A percentile compares a stretch with the other conserved stretches of the same genome.
Conservation (phyloP, 2,797 vertebrate species). For the Ptychadena robeensis region DNA sequence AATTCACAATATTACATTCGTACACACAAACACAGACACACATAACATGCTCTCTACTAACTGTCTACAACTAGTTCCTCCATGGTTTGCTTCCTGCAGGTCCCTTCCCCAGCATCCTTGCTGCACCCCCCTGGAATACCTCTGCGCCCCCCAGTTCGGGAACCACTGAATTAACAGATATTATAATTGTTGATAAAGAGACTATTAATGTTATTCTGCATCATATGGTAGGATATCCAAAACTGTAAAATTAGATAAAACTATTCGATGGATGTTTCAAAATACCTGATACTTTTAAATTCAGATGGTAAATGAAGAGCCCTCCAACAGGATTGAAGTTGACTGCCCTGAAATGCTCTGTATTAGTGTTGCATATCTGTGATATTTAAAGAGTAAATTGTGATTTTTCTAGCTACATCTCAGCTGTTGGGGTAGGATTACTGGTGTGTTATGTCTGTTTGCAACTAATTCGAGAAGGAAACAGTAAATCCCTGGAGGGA, state of each 20-base stretch:
- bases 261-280: too few species aligned
- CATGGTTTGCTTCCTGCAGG: too few species aligned
- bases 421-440: conserved; percentile 29
- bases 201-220: neutral
- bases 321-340: neutral
- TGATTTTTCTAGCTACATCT: conserved; percentile 6
- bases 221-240: neutral
- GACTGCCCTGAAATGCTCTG: neutral
- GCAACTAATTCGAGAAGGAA: conserved; percentile 22
- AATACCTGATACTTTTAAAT: neutral
- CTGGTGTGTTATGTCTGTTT: conserved; percentile 27
- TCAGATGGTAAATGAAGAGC: too few species aligned
- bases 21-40: too few species aligned
- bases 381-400: neutral
- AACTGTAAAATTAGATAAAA: neutral
- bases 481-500: conserved; percentile 19
- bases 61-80: too few species aligned
- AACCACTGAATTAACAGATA: too few species aligned
- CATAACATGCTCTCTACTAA: too few species aligned
- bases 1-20: too few species aligned
- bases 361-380: neutral
- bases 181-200: neutral
- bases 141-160: too few species aligned
- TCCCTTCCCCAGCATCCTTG: too few species aligned
- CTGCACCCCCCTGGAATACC: too few species aligned